Conservation (phyloP, 2,888 invertebrate species). For the Coleophora flavipennella region DNA sequence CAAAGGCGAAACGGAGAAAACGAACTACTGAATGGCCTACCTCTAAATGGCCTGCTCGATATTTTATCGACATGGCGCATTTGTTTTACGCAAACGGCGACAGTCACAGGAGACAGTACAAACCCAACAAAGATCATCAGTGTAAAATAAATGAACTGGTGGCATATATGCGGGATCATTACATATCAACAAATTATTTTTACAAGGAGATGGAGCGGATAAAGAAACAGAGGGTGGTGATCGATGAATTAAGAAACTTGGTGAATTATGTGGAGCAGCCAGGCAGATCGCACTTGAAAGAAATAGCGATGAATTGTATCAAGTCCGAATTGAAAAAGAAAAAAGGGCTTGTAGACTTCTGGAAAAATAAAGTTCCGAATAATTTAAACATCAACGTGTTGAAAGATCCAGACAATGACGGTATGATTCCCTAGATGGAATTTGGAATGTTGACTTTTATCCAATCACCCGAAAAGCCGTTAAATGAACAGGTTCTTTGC, state of each 20-base stretch:
- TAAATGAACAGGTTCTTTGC: too few relatives aligned
- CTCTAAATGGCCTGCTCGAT: too few relatives aligned
- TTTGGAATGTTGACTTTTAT: too few relatives aligned
- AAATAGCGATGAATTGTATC: slow-evolving; percentile 19
- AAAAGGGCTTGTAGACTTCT: slow-evolving; percentile 1
- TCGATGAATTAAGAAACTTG: slow-evolving; percentile 29
- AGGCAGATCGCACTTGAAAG: slow-evolving; percentile 7
- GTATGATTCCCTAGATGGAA: slow-evolving; percentile 7
- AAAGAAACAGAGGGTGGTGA: slow-evolving; percentile 13
- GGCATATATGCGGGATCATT: slow-evolving; percentile 20
- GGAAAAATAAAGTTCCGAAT: slow-evolving; percentile 16
- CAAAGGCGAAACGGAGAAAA: too few relatives aligned
- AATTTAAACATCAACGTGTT: slow-evolving; percentile 24
- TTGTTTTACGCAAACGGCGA: too few relatives aligned
- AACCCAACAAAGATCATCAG: neutral
- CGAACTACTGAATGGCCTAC: too few relatives aligned
- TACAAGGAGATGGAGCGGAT: slow-evolving; percentile 33
- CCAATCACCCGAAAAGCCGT: too few relatives aligned
- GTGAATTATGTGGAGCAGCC: slow-evolving; percentile 23
- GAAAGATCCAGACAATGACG: slow-evolving; percentile 24
- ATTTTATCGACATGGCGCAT: neutral
- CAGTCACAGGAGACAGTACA: too few relatives aligned
- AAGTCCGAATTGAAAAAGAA: neutral
- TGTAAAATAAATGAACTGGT: slow-evolving; percentile 21
- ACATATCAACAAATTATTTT: slow-evolving; percentile 25